These are phyloP conservation scores for Xyrauchen texanus DNA, from an alignment of 2,113 vertebrate genomes.

Conservation along the genomic window DNA sequence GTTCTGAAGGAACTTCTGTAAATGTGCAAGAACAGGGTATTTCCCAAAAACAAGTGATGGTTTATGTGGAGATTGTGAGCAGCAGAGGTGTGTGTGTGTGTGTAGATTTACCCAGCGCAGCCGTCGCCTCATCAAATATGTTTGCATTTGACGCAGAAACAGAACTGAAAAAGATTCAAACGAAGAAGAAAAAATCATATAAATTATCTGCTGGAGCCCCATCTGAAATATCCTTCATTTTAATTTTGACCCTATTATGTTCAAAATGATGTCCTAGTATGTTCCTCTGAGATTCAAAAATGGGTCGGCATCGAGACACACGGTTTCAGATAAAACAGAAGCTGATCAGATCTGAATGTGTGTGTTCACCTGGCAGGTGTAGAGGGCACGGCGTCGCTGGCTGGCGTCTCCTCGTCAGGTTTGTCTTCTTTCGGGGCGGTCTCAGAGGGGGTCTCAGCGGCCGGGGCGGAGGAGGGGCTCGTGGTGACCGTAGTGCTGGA, in stretches of 20 bases:
- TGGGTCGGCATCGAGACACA: too few species aligned
- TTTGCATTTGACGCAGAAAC: slow-evolving; percentile 74
- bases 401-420: slow-evolving; percentile 69
- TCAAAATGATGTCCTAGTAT: too few species aligned
- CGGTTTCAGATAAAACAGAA: too few species aligned
- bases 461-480: slow-evolving; percentile 66
- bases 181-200: too few species aligned
- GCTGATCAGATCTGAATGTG: too few species aligned
- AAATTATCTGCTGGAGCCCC: too few species aligned
- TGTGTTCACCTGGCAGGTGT: slow-evolving; percentile 60
- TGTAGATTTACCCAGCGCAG: slow-evolving; percentile 83
- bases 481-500: slow-evolving; percentile 64
- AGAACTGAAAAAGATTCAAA: slow-evolving; percentile 75
- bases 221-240: too few species aligned
- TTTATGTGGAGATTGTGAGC: neutral
- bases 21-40: neutral
- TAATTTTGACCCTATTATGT: too few species aligned
- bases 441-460: slow-evolving; percentile 66
- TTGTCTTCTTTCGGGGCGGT: slow-evolving; percentile 74
- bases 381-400: slow-evolving; percentile 67
- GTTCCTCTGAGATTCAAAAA: too few species aligned
- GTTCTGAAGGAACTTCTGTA: neutral
- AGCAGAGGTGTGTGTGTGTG: too few species aligned
- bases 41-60: neutral
- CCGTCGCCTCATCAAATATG: slow-evolving; percentile 93